Base-by-base conservation (phyloP, 64 coral and sea anemone species). In the Dendronephthya gigantea region DNA sequence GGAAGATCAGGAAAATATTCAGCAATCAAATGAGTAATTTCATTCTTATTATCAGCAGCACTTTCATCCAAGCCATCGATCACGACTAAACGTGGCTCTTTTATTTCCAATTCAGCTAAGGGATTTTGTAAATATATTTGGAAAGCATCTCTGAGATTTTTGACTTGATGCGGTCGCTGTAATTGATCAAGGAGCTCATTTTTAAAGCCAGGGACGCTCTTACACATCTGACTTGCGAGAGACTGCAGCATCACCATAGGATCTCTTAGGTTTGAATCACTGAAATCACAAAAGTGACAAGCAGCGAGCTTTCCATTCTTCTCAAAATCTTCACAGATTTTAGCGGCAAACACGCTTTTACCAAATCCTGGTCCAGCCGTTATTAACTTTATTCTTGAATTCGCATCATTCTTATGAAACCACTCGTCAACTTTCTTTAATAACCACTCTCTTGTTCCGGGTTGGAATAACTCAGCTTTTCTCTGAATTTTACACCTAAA, bases 211-310 rank as follows among this genome's bases (percentile, higher is more conserved):
- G 88, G 58, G 39, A 93, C 28, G 6, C 50, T 90, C 41, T 90
- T 88, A 90, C 92, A 93, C n/a, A 93, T 70, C 36, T 90, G 88
- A 35, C 88, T 50, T 12, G 92, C 84, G 58, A 93, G n/a, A 12
- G 92, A 93, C 32, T 93, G 88, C 30, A 93, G 82, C 85, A 93
- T 90, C 70, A 90, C 47, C 49, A 86, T 83, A 87, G 92, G 92
- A 72, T 93, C 87, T 40, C 81, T 49, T 22, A 88, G 75, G 29
- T 81, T 83, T 35, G 82, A 86, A 34, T 87, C 90, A 35, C 88
- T 87, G 48, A 83, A 84, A 16, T 93, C 88, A 68, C 84, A 93
- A 41, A 93, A 93, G 45, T 93, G 92, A 19, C 33, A 25, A 23
- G 88, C 92, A 72, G 49, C 88, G 39, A 90, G 49, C 7, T 47